Evolutionary conservation across 2,888 invertebrate species (phyloP), one percentile per base, ranked within the genome.

Genomic region (Podabrus alpinus): DNA sequence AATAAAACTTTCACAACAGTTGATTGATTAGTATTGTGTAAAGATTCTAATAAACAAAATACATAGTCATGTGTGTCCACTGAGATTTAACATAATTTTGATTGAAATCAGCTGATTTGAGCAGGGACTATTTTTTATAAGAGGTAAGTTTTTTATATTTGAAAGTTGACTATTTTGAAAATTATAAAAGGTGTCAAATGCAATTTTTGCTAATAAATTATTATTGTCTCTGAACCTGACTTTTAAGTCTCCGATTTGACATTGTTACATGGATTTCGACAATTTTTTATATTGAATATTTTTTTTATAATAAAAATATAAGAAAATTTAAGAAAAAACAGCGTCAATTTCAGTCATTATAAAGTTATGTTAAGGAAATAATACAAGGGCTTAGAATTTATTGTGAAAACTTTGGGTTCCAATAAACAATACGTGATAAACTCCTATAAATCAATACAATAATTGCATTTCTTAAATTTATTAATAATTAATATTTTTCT

Each of bases 1-100:
- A 45, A n/a, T 45, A n/a, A 66, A 67, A 72, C 72, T 72, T 72
- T 72, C 72, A 67, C 72, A 67, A 17, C 17, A 45, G 45, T 45
- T 45, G 45, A 45, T 45, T 45, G 45, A 45, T 45, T n/a, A 0
- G 45, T n/a, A 45, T 45, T 45, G 45, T 45, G 45, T 45, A n/a
- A 5, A n/a, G 45, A 45, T n/a, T n/a, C n/a, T 5, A 45, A 45
- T 45, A n/a, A 45, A n/a, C n/a, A n/a, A n/a, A 45, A 45, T n/a
- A 45, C 10, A 13, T n/a, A n/a, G 5, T 45, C 45, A 45, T 45
- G 45, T n/a, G n/a, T 45, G 45, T 45, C 45, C n/a, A 10, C n/a
- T n/a, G 5, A 13, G 29, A 0, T 29, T 29, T 29, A 13, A 29
- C 11, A 11, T 29, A 29, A 45, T 45, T 45, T n/a, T 45, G 13